Base-by-base conservation (phyloP, 2,113 vertebrate species). In the Cryptotis parvus region DNA sequence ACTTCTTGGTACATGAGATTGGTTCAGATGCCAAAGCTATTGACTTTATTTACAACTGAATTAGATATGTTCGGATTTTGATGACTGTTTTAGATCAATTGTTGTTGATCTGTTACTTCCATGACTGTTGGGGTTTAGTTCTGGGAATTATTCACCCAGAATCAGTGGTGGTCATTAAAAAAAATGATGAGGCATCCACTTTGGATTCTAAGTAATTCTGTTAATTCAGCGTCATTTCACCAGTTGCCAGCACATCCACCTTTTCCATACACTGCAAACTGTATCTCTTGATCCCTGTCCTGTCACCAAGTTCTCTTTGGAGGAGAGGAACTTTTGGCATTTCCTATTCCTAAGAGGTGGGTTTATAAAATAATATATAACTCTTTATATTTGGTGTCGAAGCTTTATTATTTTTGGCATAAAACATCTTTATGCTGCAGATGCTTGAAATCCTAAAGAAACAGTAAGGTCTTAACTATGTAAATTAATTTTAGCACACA, bases 251-350 rank as follows among this genome's bases (percentile, higher is more conserved):
- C 87, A 84, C 39, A 49, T 41, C 75, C 58, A 12, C 49, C 76
- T 96, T 96, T 66, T 9, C 70, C 69, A 55, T 66, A 61, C 15
- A 4, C 35, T 91, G 81, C 80, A 89, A 75, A 26, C 52, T 22
- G 0, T 93, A 2, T 86, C 72, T 55, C 85, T 65, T 39, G 77
- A 69, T 61, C 41, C 74, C 49, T 26, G 74, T 87, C 72, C 0
- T 18, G 52, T 92, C 76, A 87, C 73, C 82, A 89, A 91, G 49
- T 79, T 94, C 86, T 96, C 96, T 87, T 86, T 91, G 87, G 93
- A 94, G 89, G 91, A 92, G 95, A 73, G 69, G 63, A 78, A 87
- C 77, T 93, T 79, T 63, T 80, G 66, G 31, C 58, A 81, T 79
- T 87, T 90, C 77, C 68, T 39, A 91, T 85, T 89, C 75, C 65